Evolutionary conservation across 2,113 vertebrate genomes (phyloP).

Genomic region (Pomatostomus ruficeps): DNA sequence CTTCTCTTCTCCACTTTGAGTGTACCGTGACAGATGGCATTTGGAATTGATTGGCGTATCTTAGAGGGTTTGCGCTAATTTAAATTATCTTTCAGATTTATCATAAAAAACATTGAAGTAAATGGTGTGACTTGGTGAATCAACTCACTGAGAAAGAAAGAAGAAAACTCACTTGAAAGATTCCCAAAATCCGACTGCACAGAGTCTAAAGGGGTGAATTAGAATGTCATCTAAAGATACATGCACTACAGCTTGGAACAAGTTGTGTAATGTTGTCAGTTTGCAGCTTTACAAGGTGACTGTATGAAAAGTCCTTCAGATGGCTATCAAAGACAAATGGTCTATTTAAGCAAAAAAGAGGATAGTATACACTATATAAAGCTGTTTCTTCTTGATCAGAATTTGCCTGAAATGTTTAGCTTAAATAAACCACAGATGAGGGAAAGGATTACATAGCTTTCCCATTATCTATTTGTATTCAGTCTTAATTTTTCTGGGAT

Average conservation of each 20-base stretch:
- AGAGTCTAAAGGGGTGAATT: not conserved
- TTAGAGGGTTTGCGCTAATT: conserved; percentile 5
- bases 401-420: not conserved
- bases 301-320: not conserved
- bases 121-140: not conserved
- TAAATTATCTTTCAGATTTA: conserved; percentile 41
- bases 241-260: not conserved
- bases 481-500: not conserved
- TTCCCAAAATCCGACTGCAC: not conserved
- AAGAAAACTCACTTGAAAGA: not conserved
- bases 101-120: not conserved
- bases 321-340: not conserved
- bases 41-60: conserved; percentile 18
- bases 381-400: not conserved
- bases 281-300: not conserved
- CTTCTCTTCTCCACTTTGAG: conserved; percentile 13
- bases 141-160: not conserved
- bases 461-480: not conserved
- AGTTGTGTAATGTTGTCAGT: not conserved
- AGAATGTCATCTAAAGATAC: not conserved
- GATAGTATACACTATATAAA: not conserved
- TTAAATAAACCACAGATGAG: not conserved
- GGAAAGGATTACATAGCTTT: not conserved
- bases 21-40: conserved; percentile 39
- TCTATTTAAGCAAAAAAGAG: not conserved